Evolutionary conservation across 2,888 invertebrate genomes (phyloP), one percentile per base, ranked within the genome.

Genomic region (Lasioglossum zephyrum): DNA sequence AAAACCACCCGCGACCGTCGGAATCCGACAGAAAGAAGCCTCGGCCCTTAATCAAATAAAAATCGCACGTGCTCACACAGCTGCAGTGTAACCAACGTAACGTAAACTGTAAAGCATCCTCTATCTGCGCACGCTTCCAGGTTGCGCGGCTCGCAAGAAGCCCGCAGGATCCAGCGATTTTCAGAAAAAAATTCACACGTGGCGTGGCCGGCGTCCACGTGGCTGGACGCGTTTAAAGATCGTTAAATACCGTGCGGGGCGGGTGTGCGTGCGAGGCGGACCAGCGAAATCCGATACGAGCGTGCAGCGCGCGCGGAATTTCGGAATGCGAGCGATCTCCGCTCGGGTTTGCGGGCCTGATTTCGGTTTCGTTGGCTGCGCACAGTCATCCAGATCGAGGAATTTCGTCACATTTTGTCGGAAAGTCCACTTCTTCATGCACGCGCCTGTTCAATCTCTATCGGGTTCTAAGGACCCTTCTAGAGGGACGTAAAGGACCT

Each of bases 261-360:
- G 47, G 49, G 49, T 2, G 73, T 31, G 49, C 18, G 31, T 49
- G 73, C 41, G 70, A 41, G 8, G 60, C 8, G 44, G 47, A 31
- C 73, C 76, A 47, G 60, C 69, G 86, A 86, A 87, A 87, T 78
- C 69, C 87, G 80, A 86, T 79, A 75, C 78, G 63, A 66, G 41
- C 60, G 26, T 31, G 60, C 26, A 63, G 5, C 60, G 31, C 60
- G 13, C 60, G 60, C 75, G 80, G 86, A 87, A 87, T 84, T 74
- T 36, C 13, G 87, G 87, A 86, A 87, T 83, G 87, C 87, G 79
- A 72, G 63, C 79, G 79, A 41, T 77, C 47, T 47, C 76, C 70
- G n/a, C 39, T 11, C 72, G n/a, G 60, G 44, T 77, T n/a, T 57
- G 66, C 78, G 69, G 82, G 82, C 81, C 84, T 77, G 79, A 84